Percentiles rank a stretch among this genome's conserved stretches.
Conservation (phyloP, 2,113 vertebrate genomes). For the Phocoena sinus region DNA sequence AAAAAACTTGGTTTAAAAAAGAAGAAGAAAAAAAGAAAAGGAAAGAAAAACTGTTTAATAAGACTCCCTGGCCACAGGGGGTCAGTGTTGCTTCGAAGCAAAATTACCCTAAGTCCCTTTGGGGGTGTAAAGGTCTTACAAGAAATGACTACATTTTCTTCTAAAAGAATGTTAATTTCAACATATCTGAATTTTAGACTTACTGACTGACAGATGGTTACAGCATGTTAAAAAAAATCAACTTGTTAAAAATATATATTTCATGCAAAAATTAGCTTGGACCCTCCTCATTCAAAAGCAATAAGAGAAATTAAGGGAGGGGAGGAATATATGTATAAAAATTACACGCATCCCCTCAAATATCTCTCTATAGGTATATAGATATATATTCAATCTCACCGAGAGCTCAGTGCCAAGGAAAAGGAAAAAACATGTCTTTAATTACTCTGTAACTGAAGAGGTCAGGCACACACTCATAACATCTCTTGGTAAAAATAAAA, state of each 20-base stretch:
- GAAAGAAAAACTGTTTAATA: neutral
- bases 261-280: constrained; percentile 43
- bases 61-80: constrained; percentile 43
- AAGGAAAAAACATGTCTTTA: neutral
- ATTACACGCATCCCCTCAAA: neutral
- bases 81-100: constrained; percentile 57
- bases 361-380: neutral
- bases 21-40: neutral
- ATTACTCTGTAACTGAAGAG: neutral
- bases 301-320: neutral
- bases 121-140: neutral
- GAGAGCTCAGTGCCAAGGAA: neutral
- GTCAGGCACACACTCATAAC: neutral
- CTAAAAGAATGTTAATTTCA: constrained; percentile 15
- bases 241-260: constrained; percentile 46
- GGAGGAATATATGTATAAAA: neutral
- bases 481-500: neutral
- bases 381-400: neutral
- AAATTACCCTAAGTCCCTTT: neutral
- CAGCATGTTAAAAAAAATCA: constrained; percentile 36
- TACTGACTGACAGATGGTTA: constrained; percentile 66
- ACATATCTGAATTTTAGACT: constrained; percentile 33
- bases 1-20: neutral
- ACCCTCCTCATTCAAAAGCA: constrained; percentile 15
- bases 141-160: constrained; percentile 30